A percentile compares a stretch with the other conserved stretches of the same genome.
Conservation (phyloP, 2,888 invertebrate species). For the Thalpophila matura region DNA sequence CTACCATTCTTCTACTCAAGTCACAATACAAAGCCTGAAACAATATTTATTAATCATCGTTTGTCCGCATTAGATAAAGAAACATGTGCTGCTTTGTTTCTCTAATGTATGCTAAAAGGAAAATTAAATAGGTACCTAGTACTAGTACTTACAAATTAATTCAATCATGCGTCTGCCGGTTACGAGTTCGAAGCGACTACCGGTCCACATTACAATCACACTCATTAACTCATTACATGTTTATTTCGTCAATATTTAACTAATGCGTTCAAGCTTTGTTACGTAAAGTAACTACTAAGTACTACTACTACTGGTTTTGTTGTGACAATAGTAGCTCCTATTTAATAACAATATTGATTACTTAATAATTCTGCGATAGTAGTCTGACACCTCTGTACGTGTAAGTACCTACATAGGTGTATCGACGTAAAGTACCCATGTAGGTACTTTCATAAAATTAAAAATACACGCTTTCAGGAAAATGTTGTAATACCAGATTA, state of each 20-base stretch:
- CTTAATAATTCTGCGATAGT: constrained; percentile 30
- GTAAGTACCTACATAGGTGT: background rate
- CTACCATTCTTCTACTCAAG: constrained; percentile 35
- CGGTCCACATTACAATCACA: constrained; percentile 49
- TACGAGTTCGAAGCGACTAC: constrained; percentile 19
- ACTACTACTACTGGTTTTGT: constrained; percentile 43
- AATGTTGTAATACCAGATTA: too few species aligned
- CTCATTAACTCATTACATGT: constrained; percentile 48
- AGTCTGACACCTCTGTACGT: too few species aligned
- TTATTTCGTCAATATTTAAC: constrained; percentile 48
- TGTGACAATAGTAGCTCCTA: constrained; percentile 34
- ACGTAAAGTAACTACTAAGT: constrained; percentile 46
- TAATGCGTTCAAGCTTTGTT: constrained; percentile 47
- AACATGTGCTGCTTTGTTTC: constrained; percentile 34
- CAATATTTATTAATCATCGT: constrained; percentile 38
- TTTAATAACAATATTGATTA: constrained; percentile 23
- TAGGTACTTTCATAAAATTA: too few species aligned
- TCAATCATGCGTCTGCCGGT: constrained; percentile 28
- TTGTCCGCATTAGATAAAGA: constrained; percentile 34
- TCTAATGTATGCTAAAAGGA: constrained; percentile 19
- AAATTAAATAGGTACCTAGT: constrained; percentile 23
- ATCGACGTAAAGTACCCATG: too few species aligned
- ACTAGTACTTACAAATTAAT: constrained; percentile 29
- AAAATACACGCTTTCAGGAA: too few species aligned
- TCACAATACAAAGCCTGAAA: constrained; percentile 47